Evolutionary conservation across 2,113 vertebrate species (phyloP).

Genomic region (Crotalus viridis): DNA sequence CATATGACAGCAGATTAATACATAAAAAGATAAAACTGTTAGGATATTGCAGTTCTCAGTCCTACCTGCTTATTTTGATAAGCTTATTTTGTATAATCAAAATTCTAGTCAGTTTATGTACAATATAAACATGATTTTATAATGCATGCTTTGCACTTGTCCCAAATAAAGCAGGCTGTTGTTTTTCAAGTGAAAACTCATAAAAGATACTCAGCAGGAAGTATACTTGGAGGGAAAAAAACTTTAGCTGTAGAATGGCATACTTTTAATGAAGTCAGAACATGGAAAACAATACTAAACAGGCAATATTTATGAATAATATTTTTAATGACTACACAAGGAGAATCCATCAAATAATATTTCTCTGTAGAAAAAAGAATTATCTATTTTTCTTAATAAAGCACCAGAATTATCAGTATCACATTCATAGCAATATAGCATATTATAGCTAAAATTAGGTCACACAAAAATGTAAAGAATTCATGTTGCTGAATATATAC

Average conservation of each 20-base stretch:
- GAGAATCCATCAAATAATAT: constrained; percentile 50
- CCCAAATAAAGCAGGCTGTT: constrained; percentile 51
- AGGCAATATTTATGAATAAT: constrained; percentile 43
- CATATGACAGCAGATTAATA: neutral
- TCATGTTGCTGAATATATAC: neutral
- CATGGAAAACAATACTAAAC: constrained; percentile 50
- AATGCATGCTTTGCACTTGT: constrained; percentile 39
- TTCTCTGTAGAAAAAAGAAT: constrained; percentile 44
- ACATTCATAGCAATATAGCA: neutral
- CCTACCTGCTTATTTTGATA: neutral
- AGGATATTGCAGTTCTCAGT: constrained; percentile 24
- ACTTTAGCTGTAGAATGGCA: constrained; percentile 36
- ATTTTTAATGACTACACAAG: constrained; percentile 48
- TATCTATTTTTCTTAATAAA: neutral
- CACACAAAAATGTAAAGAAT: constrained; percentile 14
- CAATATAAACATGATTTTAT: constrained; percentile 23
- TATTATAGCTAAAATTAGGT: constrained; percentile 10
- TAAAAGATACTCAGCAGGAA: constrained; percentile 52
- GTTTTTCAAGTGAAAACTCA: constrained; percentile 41
- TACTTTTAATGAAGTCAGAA: constrained; percentile 64
- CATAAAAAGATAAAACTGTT: neutral
- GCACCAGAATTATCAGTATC: neutral
- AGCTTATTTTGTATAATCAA: constrained; percentile 13
- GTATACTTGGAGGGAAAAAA: constrained; percentile 46
- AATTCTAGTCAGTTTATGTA: constrained; percentile 42